Evolutionary conservation across 2,888 invertebrate genomes (phyloP).

Genomic region (Cephus pygmeus): DNA sequence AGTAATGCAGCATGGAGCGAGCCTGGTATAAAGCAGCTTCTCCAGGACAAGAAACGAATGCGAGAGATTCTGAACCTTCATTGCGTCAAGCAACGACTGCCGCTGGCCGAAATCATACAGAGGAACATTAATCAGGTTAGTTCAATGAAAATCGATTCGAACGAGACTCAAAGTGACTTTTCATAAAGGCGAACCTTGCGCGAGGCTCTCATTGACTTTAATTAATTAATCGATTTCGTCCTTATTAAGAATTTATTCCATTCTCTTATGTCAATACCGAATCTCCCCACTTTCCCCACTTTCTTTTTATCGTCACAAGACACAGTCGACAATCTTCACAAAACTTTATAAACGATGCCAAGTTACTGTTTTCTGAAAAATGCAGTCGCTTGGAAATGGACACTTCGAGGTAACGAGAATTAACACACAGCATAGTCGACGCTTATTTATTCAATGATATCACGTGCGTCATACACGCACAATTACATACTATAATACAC

Average conservation of each 20-base stretch:
- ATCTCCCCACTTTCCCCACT: background rate
- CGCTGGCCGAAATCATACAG: conserved; percentile 79
- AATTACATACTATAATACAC: background rate
- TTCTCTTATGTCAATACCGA: background rate
- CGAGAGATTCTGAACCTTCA: conserved; percentile 85
- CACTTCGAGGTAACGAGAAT: conserved; percentile 50
- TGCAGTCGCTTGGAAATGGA: conserved; percentile 43
- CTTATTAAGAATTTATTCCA: background rate
- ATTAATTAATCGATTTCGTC: background rate
- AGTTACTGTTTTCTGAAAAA: conserved; percentile 39
- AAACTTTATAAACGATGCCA: background rate
- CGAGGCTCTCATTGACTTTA: background rate
- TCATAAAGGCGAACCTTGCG: background rate
- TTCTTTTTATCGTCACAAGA: background rate
- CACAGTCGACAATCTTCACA: background rate
- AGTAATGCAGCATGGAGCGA: conserved; percentile 88
- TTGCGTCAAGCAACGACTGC: conserved; percentile 80
- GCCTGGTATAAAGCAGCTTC: conserved; percentile 77
- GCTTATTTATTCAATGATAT: background rate
- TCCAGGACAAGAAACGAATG: conserved; percentile 75
- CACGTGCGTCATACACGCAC: background rate
- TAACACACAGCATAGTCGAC: background rate
- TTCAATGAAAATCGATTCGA: conserved; percentile 15
- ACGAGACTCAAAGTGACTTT: background rate
- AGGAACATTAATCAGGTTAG: conserved; percentile 78